Evolutionary conservation across 2,888 invertebrate species (phyloP).

Genomic region (Diplazon laetatorius): DNA sequence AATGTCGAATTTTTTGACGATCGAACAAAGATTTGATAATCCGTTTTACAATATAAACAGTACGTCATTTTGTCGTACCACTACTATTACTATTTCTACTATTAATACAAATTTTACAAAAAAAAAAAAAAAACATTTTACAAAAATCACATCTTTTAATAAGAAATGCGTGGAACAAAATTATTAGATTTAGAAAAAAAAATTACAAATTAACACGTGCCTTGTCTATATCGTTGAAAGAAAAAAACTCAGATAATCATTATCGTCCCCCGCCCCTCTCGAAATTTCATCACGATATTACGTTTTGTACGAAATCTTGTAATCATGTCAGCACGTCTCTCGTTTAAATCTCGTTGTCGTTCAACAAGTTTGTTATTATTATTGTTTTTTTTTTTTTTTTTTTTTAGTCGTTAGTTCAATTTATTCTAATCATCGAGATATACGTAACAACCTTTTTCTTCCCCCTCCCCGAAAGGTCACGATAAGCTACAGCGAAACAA

Average conservation of each 20-base stretch:
- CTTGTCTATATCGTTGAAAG: slow-evolving; percentile 65
- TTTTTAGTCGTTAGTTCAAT: slow-evolving; percentile 73
- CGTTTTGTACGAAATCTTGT: too few relatives aligned
- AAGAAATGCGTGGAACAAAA: slow-evolving; percentile 16
- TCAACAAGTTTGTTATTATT: too few relatives aligned
- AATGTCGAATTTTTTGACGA: neutral
- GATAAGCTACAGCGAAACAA: too few relatives aligned
- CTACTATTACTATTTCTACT: too few relatives aligned
- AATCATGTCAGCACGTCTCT: slow-evolving; percentile 71
- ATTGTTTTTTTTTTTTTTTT: slow-evolving; percentile 72
- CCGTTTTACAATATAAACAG: neutral
- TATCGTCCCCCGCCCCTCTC: too few relatives aligned
- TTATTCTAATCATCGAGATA: slow-evolving; percentile 72
- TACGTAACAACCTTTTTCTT: slow-evolving; percentile 58
- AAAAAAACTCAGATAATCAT: too few relatives aligned
- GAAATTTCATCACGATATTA: too few relatives aligned
- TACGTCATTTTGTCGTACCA: slow-evolving; percentile 6
- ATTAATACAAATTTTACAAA: neutral
- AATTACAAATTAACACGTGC: slow-evolving; percentile 68
- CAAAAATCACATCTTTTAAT: too few relatives aligned
- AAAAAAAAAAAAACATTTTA: too few relatives aligned
- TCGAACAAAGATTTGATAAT: slow-evolving; percentile 17
- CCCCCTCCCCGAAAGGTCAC: too few relatives aligned
- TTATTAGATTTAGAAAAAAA: slow-evolving; percentile 12
- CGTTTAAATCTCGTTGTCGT: slow-evolving; percentile 78